Evolutionary conservation across 2,113 vertebrate species (phyloP), one percentile per base, ranked within the genome.

Genomic region (Etheostoma cragini): DNA sequence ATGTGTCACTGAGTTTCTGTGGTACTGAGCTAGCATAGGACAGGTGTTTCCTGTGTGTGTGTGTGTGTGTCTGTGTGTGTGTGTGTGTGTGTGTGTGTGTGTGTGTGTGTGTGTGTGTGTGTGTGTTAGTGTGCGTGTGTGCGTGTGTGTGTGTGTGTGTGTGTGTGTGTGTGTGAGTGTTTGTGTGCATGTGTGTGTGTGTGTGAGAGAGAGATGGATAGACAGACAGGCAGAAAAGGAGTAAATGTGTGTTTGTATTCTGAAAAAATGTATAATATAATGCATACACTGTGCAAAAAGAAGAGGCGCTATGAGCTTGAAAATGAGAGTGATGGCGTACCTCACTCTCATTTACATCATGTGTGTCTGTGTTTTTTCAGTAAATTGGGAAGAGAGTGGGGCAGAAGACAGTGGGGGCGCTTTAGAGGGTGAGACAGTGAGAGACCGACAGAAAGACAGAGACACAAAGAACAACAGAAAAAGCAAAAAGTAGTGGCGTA

Each of bases 41-140:
- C 97, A 97, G 96, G 96, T 97, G 97, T 95, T 97, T 97, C 97
- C 97, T 96, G 96, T 80, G 45, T 91, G 82, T 54, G 19, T 60
- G 56, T 47, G 47, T 62, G 72, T 67, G 26, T 67, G 62, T 66
- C 69, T 73, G 85, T 72, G 62, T 77, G 63, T 24, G 24, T 81
- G 80, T 64, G 67, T 66, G 46, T 72, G 45, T 67, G 60, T 64
- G 68, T 68, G 60, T 24, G 45, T 76, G 50, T 35, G 46, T 80
- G 58, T 19, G 53, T 70, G 50, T 46, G 68, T 66, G 61, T 14
- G 76, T 54, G 49, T 24, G 21, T 24, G 57, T 24, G 58, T 24
- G 66, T 53, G 49, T 54, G 57, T 16, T n/a, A n/a, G n/a, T 19
- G 14, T 57, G 16, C 22, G 57, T 12, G 47, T 30, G 60, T 50